phyloP scores from a whole-genome alignment of 2,797 vertebrate genomes.

The Propithecus deckenii region DNA sequence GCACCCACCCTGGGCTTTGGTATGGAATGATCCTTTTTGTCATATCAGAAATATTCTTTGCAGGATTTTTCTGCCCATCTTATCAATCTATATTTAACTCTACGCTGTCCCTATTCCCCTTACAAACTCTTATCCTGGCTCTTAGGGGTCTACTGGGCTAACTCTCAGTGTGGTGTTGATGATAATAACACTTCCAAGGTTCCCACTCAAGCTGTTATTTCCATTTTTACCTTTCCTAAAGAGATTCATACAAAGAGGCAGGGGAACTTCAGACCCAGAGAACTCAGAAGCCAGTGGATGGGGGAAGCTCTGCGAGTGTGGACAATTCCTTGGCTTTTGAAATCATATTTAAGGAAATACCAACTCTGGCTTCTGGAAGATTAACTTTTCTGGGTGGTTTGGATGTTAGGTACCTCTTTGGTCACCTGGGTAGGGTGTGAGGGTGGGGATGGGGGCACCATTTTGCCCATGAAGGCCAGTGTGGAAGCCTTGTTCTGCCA shows the following conservation, averaged over 20 bases:
- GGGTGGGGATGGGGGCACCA: not conserved
- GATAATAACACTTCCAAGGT: not conserved
- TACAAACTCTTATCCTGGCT: not conserved
- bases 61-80: not conserved
- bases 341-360: not conserved
- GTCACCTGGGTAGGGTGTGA: not conserved
- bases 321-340: not conserved
- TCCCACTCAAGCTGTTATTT: not conserved
- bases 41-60: not conserved
- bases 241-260: not conserved
- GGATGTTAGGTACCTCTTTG: not conserved
- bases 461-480: not conserved
- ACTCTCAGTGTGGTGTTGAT: constrained; percentile 28
- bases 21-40: not conserved
- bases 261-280: not conserved
- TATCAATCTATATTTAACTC: not conserved
- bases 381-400: not conserved
- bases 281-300: not conserved
- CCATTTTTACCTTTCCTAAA: constrained; percentile 14
- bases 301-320: not conserved
- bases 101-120: not conserved
- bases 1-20: not conserved
- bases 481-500: not conserved
- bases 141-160: not conserved
- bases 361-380: not conserved